Conservation (phyloP, 1,140 invertebrate species). For the Patella vulgata region DNA sequence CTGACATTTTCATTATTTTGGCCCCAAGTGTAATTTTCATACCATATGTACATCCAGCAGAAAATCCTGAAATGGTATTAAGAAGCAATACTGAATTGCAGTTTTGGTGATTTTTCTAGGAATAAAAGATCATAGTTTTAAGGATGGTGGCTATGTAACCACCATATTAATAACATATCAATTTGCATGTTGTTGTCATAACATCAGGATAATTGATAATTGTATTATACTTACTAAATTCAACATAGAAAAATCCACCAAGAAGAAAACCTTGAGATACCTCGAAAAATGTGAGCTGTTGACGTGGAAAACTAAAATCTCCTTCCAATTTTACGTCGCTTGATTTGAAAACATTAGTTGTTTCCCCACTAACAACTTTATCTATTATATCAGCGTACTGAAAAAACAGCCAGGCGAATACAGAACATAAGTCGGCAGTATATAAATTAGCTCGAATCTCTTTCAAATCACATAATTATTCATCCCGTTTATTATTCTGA, state of each 20-base stretch:
- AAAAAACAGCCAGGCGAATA: too few relatives aligned
- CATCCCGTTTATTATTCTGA: too few relatives aligned
- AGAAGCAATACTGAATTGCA: too few relatives aligned
- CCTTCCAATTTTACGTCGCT: slow-evolving; percentile 43
- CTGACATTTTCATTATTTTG: slow-evolving; percentile 35
- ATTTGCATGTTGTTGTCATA: too few relatives aligned
- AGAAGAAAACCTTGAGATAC: slow-evolving; percentile 24
- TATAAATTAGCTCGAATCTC: too few relatives aligned
- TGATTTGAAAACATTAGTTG: slow-evolving; percentile 33
- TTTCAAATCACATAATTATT: too few relatives aligned
- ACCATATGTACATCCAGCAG: slow-evolving; percentile 41
- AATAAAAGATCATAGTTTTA: too few relatives aligned
- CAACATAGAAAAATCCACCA: slow-evolving; percentile 38
- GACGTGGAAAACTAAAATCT: slow-evolving; percentile 30
- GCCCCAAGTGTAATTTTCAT: slow-evolving; percentile 34
- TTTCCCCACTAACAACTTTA: slow-evolving; percentile 19
- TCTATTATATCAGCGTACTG: slow-evolving; percentile 45
- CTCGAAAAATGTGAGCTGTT: slow-evolving; percentile 24
- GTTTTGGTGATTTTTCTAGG: too few relatives aligned
- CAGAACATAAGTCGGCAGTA: too few relatives aligned
- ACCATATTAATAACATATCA: too few relatives aligned
- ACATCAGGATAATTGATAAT: too few relatives aligned
- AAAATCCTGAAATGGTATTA: slow-evolving; percentile 38
- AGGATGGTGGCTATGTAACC: too few relatives aligned
- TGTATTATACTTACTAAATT: slow-evolving; percentile 35